phyloP scores from a whole-genome alignment of 2,888 invertebrate species.

The Chymomyza amoena region DNA sequence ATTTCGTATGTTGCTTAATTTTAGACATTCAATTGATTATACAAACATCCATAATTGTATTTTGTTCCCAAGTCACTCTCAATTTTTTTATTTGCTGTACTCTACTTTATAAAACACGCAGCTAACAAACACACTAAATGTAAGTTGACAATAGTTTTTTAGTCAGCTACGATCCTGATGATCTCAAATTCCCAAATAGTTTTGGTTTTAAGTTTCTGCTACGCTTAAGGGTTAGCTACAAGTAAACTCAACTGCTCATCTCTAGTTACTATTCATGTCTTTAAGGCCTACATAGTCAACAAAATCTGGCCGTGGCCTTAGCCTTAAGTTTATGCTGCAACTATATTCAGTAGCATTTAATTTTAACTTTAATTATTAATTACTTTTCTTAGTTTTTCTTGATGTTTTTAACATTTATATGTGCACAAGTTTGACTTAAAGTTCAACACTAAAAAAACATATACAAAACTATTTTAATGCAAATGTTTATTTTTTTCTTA shows the following conservation, averaged over 20 bases:
- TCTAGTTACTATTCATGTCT: not conserved
- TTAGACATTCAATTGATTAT: not conserved
- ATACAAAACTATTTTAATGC: slow-evolving; percentile 64
- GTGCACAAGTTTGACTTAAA: slow-evolving; percentile 70
- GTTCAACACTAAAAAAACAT: slow-evolving; percentile 68
- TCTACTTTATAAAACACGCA: not conserved
- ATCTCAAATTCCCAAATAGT: not conserved
- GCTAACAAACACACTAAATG: slow-evolving; percentile 25
- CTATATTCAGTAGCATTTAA: not conserved
- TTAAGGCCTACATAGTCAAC: not conserved
- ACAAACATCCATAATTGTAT: not conserved
- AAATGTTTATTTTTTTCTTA: slow-evolving; percentile 25
- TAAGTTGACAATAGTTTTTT: not conserved
- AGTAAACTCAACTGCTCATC: too few species aligned
- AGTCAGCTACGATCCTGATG: not conserved
- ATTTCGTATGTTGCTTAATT: not conserved
- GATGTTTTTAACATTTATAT: slow-evolving; percentile 69
- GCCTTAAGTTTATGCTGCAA: not conserved
- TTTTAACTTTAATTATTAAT: slow-evolving; percentile 1
- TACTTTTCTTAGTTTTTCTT: slow-evolving; percentile 16
- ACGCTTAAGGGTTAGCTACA: too few species aligned
- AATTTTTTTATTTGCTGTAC: slow-evolving; percentile 5
- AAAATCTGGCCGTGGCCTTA: not conserved
- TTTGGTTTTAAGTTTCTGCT: not conserved
- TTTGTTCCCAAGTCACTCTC: slow-evolving; percentile 63